These are phyloP conservation scores for Pitangus sulphuratus DNA, from an alignment of 2,797 vertebrate species.

Conservation along the genomic window DNA sequence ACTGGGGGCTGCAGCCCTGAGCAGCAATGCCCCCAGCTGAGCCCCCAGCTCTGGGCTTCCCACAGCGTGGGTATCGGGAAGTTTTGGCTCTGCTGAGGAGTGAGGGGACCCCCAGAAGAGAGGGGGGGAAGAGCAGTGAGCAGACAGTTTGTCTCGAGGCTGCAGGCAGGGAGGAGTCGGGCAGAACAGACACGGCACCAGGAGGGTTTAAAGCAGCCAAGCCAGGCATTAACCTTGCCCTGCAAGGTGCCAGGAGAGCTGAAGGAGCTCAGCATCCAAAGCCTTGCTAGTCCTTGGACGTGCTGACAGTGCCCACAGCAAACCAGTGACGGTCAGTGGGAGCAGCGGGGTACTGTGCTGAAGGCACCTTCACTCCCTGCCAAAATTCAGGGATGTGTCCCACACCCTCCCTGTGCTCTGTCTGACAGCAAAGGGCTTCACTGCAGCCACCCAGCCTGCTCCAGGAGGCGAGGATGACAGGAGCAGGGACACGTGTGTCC, in stretches of 20 bases:
- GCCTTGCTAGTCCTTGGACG: background rate
- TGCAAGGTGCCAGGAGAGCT: background rate
- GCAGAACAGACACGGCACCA: background rate
- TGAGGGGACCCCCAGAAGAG: background rate
- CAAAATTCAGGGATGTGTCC: background rate
- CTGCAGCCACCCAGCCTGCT: background rate
- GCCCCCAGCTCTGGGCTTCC: background rate
- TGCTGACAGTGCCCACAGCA: background rate
- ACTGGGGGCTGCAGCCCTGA: background rate
- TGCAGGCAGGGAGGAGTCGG: background rate
- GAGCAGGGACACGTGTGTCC: background rate
- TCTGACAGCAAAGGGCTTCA: background rate
- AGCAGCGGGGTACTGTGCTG: background rate
- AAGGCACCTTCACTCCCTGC: background rate
- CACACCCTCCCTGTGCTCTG: background rate
- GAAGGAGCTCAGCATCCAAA: background rate
- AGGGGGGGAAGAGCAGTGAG: background rate
- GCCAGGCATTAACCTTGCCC: conserved; percentile 22
- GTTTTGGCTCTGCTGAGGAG: background rate
- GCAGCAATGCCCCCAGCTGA: background rate
- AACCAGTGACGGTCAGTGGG: background rate
- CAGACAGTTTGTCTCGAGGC: background rate
- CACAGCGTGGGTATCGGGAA: background rate
- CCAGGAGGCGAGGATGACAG: background rate
- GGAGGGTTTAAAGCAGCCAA: conserved; percentile 6